Base-by-base conservation (phyloP, 2,797 vertebrate genomes). In the Pangasius larnaudii region DNA sequence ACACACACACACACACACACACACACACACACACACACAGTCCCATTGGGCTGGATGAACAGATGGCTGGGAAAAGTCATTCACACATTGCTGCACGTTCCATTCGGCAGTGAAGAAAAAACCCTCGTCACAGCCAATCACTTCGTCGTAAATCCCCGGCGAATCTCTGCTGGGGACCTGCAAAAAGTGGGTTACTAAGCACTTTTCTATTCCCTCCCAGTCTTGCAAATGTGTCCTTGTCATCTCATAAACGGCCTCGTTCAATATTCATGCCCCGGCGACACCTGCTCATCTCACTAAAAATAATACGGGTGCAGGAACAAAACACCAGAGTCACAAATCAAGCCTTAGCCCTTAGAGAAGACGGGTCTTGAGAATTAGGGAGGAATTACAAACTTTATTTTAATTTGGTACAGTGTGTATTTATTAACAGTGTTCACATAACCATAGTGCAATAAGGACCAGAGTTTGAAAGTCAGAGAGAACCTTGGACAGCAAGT, bases 11-110 rank as follows among this genome's bases (percentile, higher is more conserved):
- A 74, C 71, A 63, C 59, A 72, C 85, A 51, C 75, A 51, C 84
- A 74, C 75, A 87, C 78, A 85, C 86, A 89, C 71, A 86, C 71
- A 77, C 49, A 85, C 71, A 30, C 65, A 85, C n/a, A 8, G 86
- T 87, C 91, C 90, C 91, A 89, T 85, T 77, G 87, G 88, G 87
- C 90, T 87, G 67, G 77, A 88, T 84, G 89, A 92, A 91, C 92
- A 90, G 91, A 92, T 92, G 89, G 92, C 91, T 91, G 86, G 74
- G 89, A 90, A 91, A 92, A 92, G 89, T 92, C 92, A 92, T 92
- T 92, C 91, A 89, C 89, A 92, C 91, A 87, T 92, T 92, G 88
- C 90, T 84, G 88, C 90, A 89, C 85, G 89, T 91, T 92, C 89
- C 88, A 87, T 84, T 88, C 24, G 88, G 87, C 84, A 83, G 85